Conservation (phyloP, 1,140 invertebrate genomes). For the Idris sp. region DNA sequence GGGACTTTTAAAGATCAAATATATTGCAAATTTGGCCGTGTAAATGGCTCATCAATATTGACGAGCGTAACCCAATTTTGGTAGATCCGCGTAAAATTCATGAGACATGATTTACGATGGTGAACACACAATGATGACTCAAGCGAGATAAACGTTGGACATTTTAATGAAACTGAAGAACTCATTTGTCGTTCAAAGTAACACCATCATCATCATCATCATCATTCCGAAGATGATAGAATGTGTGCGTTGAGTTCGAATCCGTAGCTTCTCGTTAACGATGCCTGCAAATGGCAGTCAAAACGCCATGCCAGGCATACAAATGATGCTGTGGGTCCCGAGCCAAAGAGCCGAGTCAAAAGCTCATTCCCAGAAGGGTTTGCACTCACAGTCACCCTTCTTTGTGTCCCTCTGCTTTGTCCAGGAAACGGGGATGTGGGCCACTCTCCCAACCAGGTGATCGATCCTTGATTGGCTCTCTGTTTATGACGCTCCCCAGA, state of each 20-base stretch:
- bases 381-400: slow-evolving; percentile 27
- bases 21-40: slow-evolving; percentile 2
- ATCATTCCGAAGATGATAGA: slow-evolving; percentile 28
- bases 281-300: slow-evolving; percentile 55
- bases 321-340: slow-evolving; percentile 48
- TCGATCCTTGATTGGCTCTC: slow-evolving; percentile 67
- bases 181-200: slow-evolving; percentile 58
- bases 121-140: slow-evolving; percentile 17
- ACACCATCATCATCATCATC: slow-evolving; percentile 34
- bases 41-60: slow-evolving; percentile 26
- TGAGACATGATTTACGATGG: slow-evolving; percentile 34
- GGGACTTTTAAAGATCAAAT: too few relatives aligned
- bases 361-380: slow-evolving; percentile 57
- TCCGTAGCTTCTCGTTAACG: slow-evolving; percentile 49
- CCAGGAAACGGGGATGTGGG: slow-evolving; percentile 60
- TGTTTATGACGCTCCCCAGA: slow-evolving; percentile 41
- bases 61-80: slow-evolving; percentile 37
- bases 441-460: slow-evolving; percentile 65
- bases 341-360: slow-evolving; percentile 35
- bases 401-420: slow-evolving; percentile 5
- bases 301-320: slow-evolving; percentile 53
- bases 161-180: slow-evolving; percentile 54
- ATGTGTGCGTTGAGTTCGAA: slow-evolving; percentile 25
- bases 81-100: slow-evolving; percentile 4
- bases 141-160: slow-evolving; percentile 40